These are phyloP conservation scores for Parotia lawesii DNA, from an alignment of 2,113 vertebrate genomes.

Conservation along the genomic window DNA sequence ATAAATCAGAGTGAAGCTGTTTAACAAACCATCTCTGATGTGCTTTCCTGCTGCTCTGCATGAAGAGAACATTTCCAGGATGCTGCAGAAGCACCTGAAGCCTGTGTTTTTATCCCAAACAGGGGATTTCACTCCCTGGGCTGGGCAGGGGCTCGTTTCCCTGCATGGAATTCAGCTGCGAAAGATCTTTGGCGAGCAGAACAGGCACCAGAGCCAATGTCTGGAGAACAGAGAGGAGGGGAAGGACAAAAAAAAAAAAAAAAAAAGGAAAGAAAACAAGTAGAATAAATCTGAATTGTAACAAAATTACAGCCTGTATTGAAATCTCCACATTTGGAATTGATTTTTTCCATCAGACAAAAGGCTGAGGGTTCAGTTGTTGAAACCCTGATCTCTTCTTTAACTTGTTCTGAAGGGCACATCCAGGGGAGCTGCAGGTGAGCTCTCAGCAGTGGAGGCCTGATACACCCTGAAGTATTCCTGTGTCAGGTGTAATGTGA, in stretches of 20 bases:
- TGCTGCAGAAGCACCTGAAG: not conserved
- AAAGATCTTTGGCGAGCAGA: not conserved
- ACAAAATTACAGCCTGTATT: not conserved
- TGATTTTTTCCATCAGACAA: not conserved
- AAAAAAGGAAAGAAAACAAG: not conserved
- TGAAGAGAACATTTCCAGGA: not conserved
- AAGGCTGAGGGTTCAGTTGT: not conserved
- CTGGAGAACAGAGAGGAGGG: not conserved
- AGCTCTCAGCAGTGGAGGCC: not conserved
- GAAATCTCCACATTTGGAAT: slow-evolving; percentile 42
- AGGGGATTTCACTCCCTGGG: not conserved
- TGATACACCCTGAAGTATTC: not conserved
- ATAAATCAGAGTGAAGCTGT: not conserved
- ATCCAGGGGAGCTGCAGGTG: not conserved
- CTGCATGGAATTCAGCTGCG: not conserved
- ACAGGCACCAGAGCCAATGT: not conserved
- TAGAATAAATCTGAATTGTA: not conserved
- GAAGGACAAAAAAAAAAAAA: not conserved
- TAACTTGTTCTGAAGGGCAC: not conserved
- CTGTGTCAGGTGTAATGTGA: not conserved
- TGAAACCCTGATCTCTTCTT: not conserved
- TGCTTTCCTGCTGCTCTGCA: not conserved
- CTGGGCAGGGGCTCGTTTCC: not conserved
- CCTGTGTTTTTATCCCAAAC: not conserved
- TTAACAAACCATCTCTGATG: not conserved